Base-by-base conservation (phyloP, 1,140 invertebrate species). In the Diachasma alloeum region DNA sequence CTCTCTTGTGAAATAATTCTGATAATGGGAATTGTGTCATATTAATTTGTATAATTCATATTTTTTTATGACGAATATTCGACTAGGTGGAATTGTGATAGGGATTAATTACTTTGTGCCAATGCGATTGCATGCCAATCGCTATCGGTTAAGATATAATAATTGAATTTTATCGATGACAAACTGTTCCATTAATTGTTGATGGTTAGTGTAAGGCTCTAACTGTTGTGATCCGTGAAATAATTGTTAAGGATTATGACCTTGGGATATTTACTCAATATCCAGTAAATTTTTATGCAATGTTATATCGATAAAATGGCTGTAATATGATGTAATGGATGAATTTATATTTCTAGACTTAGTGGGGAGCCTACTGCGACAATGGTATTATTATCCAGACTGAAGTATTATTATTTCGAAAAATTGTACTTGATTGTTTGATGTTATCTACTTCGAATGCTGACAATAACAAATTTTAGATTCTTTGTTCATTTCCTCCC, bases 121-220 rank as follows among this genome's bases (percentile, higher is more conserved):
- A 59, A 59, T 59, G 17, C 19, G n/a, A 2, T 59, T 17, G 22
- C 17, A 59, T 19, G 53, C 2, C 53, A 59, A 59, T 63, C 24
- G 59, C 26, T 63, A 26, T 24, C 15, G 6, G 11, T 63, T 63
- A 22, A 31, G 11, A 31, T 63, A 24, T 24, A 6, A 63, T 24
- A 22, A 31, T 75, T 31, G 46, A 53, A 24, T 53, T 70, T 75
- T 70, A 68, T 75, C 67, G 44, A 75, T 70, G 42, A 26, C 36
- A 36, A 70, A 70, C 36, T 53, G 67, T 19, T 69, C 24, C 48
- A 75, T 75, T 42, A 48, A 75, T 56, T 68, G 74, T 69, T 75
- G 39, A 46, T 67, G 67, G 31, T 37, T 56, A 53, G 46, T 39
- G 22, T 75, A 63, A 63, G 59, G 13, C 19, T 63, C 19, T 63